Evolutionary conservation across 2,888 invertebrate genomes (phyloP).

Genomic region (Lycia hirtaria): DNA sequence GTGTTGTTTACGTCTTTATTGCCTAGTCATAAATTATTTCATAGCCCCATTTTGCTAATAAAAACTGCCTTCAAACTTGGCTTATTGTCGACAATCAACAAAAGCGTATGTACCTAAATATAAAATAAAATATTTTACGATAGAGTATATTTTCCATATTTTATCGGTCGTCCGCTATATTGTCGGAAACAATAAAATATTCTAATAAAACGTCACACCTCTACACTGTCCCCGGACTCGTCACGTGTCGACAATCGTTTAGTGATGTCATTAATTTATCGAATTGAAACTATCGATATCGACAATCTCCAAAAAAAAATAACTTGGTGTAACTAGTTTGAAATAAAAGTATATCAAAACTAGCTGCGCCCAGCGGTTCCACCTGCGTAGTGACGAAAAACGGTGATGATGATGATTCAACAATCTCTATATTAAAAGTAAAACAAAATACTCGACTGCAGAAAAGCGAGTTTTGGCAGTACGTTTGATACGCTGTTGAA

Average conservation of each 20-base stretch:
- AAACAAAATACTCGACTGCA: no score
- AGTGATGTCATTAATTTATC: slow-evolving; percentile 27
- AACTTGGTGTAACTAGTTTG: no score
- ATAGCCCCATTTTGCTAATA: neutral
- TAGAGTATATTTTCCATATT: slow-evolving; percentile 26
- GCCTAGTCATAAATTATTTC: neutral
- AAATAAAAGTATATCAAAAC: no score
- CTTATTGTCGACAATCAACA: neutral
- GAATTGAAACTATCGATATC: slow-evolving; percentile 16
- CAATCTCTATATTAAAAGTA: no score
- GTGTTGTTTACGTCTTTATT: neutral
- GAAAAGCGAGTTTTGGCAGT: no score
- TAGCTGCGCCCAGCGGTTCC: no score
- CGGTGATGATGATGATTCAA: no score
- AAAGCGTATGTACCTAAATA: slow-evolving; percentile 5
- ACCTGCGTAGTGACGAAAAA: no score
- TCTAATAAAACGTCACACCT: slow-evolving; percentile 40
- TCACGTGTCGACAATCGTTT: slow-evolving; percentile 41
- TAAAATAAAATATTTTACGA: slow-evolving; percentile 15
- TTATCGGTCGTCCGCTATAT: slow-evolving; percentile 34
- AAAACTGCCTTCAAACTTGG: neutral
- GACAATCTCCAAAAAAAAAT: neutral
- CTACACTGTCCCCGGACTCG: slow-evolving; percentile 30
- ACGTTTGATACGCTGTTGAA: no score
- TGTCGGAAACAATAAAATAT: slow-evolving; percentile 38